Evolutionary conservation across 2,113 vertebrate species (phyloP), one percentile per base, ranked within the genome.

Genomic region (Ploceus nigricollis): DNA sequence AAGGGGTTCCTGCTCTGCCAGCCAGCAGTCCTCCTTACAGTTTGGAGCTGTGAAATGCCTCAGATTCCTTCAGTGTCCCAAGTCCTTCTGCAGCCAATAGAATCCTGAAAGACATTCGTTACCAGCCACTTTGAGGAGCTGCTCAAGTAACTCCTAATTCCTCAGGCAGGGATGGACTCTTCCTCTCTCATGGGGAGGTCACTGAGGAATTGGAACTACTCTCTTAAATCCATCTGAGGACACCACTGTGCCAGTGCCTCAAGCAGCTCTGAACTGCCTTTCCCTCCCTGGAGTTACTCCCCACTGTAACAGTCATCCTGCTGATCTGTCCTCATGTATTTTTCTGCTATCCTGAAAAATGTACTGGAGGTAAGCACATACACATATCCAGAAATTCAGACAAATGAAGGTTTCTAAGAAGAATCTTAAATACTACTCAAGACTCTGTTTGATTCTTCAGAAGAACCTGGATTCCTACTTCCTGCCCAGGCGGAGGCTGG

Each of bases 31-130:
- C n/a, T 63, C 4, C 1, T 39, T 19, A 80, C 15, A 39, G 14
- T 45, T 30, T 50, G 60, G 51, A 82, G 50, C 6, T 63, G 20
- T 1, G 1, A 94, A 83, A 73, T 31, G 12, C 28, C 58, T 90
- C 79, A 61, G 18, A 70, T 61, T 73, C n/a, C 31, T 45, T 60
- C 45, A 54, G 31, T 33, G 7, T 3, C 15, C 15, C 61, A 61
- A 72, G 48, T 90, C 54, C 27, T 13, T 53, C 23, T 47, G 37
- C 33, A 63, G 27, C 17, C 50, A 42, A 6, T 4, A 17, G 15
- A 72, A 11, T 42, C 28, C 58, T 54, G 25, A 66, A 35, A 27
- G 20, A 42, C 9, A 61, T 54, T 45, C 0, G 0, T 42, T 42
- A 70, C 42, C 42, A 42, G 31, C 12, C 27, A 14, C 11, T 51